Evolutionary conservation across 2,797 vertebrate genomes (phyloP).

Genomic region (Eulemur rubriventer): DNA sequence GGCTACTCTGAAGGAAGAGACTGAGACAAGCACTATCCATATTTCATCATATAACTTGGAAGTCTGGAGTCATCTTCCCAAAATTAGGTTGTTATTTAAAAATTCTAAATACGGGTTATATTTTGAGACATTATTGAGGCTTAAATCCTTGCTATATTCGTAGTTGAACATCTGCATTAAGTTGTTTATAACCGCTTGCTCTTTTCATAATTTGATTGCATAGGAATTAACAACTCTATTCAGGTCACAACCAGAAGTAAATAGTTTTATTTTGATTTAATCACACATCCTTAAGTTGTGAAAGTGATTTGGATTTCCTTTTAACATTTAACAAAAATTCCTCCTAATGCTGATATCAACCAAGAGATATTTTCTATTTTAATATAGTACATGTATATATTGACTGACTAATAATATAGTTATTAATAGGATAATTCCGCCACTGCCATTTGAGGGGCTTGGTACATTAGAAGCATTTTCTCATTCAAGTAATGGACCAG

Average conservation of each 20-base stretch:
- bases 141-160: slow-evolving; percentile 67
- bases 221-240: slow-evolving; percentile 74
- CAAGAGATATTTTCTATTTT: not conserved
- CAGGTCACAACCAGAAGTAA: slow-evolving; percentile 76
- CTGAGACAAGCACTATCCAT: not conserved
- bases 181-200: slow-evolving; percentile 73
- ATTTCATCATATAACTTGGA: slow-evolving; percentile 26
- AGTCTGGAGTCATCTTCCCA: slow-evolving; percentile 24
- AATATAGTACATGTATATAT: not conserved
- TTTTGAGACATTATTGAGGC: slow-evolving; percentile 57
- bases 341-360: not conserved
- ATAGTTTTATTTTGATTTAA: slow-evolving; percentile 74
- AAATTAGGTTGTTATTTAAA: slow-evolving; percentile 57
- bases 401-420: not conserved
- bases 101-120: slow-evolving; percentile 54
- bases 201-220: slow-evolving; percentile 79
- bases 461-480: not conserved
- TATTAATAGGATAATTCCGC: not conserved
- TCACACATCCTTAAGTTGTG: slow-evolving; percentile 55
- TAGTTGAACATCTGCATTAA: slow-evolving; percentile 77
- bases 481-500: not conserved
- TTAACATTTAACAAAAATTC: slow-evolving; percentile 43
- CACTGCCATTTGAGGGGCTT: not conserved
- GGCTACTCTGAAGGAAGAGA: not conserved
- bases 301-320: slow-evolving; percentile 50